phyloP scores from a whole-genome alignment of 2,888 invertebrate genomes.

The Caenorhabditis becei region DNA sequence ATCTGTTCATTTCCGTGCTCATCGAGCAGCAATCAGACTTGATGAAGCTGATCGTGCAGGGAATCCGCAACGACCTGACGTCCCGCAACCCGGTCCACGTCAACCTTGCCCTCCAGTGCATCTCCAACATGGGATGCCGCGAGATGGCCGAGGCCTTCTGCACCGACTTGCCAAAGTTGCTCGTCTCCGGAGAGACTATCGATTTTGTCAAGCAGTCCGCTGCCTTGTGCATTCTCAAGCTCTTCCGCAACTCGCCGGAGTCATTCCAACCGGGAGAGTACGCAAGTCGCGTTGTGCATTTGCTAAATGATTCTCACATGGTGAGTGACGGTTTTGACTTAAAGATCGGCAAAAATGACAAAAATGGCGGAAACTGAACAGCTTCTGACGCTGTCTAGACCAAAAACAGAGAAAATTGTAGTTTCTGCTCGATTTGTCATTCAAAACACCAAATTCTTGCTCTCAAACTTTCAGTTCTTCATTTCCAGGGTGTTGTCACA shows the following conservation, averaged over 20 bases:
- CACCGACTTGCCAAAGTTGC: constrained; percentile 96
- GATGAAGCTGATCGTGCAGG: constrained; percentile 97
- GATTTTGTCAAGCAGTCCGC: constrained; percentile 99
- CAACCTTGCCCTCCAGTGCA: constrained; percentile 98
- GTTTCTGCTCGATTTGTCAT: too few relatives aligned
- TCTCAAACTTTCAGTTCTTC: background rate
- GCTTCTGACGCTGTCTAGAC: too few relatives aligned
- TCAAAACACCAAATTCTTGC: background rate
- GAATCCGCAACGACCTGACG: constrained; percentile 91
- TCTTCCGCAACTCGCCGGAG: constrained; percentile 95
- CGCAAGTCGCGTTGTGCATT: constrained; percentile 98
- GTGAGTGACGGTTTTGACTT: too few relatives aligned
- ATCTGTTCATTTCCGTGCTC: constrained; percentile 98
- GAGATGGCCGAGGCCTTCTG: constrained; percentile 99
- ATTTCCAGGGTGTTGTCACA: constrained; percentile 92
- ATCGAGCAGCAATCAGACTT: constrained; percentile 99
- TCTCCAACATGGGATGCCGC: constrained; percentile 98
- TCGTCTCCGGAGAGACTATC: constrained; percentile 99
- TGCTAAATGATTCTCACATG: constrained; percentile 98
- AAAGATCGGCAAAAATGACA: too few relatives aligned
- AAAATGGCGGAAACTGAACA: too few relatives aligned
- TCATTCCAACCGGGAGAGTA: constrained; percentile 95
- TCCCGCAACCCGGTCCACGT: constrained; percentile 95
- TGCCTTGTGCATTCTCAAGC: constrained; percentile 93
- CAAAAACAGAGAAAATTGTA: too few relatives aligned